Evolutionary conservation across 2,888 invertebrate species (phyloP).

Genomic region (Spisula subtruncata): DNA sequence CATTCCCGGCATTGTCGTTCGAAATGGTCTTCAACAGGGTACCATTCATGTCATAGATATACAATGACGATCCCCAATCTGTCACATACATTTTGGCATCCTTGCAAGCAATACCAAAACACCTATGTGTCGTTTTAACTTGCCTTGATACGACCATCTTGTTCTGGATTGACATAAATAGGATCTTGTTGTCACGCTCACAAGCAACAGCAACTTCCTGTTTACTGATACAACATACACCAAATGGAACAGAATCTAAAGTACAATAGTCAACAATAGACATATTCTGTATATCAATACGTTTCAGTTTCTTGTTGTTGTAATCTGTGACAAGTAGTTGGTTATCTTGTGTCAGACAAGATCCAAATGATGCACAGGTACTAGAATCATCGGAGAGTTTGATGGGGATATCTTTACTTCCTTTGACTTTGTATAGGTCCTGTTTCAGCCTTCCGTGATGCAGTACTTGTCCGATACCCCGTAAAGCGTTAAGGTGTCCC

Average conservation of each 20-base stretch:
- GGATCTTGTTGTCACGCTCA: background rate
- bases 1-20: background rate
- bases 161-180: constrained; percentile 30
- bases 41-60: constrained; percentile 12
- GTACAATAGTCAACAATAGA: constrained; percentile 15
- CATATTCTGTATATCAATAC: background rate
- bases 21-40: constrained; percentile 17
- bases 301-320: constrained; percentile 22
- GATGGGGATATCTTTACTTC: constrained; percentile 29
- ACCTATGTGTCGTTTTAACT: background rate
- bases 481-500: background rate
- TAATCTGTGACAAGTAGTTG: background rate
- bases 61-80: background rate
- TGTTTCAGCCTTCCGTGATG: background rate
- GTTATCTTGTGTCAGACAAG: constrained; percentile 23
- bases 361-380: background rate
- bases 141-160: background rate
- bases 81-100: constrained; percentile 21
- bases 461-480: background rate
- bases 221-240: constrained; percentile 26
- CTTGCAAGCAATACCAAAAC: constrained; percentile 25
- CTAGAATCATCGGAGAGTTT: background rate
- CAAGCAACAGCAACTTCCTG: constrained; percentile 18
- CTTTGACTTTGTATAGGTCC: background rate
- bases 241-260: background rate